Evolutionary conservation across 2,797 vertebrate genomes (phyloP), one percentile per base, ranked within the genome.

Genomic region (Leptatherina wallacei): DNA sequence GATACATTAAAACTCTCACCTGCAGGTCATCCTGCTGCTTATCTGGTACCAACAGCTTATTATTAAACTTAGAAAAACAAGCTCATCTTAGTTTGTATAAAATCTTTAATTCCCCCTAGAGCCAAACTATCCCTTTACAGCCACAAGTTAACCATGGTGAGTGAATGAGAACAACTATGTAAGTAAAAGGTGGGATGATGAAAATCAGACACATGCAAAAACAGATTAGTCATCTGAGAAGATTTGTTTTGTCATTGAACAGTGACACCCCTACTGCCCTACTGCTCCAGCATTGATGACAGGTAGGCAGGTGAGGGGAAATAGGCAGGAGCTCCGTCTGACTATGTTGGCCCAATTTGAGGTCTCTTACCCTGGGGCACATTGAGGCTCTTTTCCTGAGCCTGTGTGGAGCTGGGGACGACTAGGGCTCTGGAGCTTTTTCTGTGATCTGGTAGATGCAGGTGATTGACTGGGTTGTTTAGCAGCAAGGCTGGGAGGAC

Each of bases 391-490:
- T 98, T 96, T 95, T 97, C 96, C 86, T 95, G 94, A 75, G 94
- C 95, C 87, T 84, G 89, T 75, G 61, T 16, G 82, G 57, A 76
- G 94, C 94, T 93, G 94, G 95, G 94, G 93, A 94, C 91, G 84
- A 91, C 88, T 86, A 90, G 81, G 61, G 91, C 89, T 92, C 91
- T 93, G 12, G 86, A 92, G 90, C 93, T 94, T 92, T 94, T 92
- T 83, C 93, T 94, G 92, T 96, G 95, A 94, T 96, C 96, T 94
- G 96, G 95, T 91, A 97, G 95, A 87, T 97, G 95, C 88, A 97
- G 95, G 88, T 96, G 96, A 96, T 97, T 97, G 94, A 95, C 96
- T 38, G 97, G 97, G 91, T 96, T 98, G 96, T 96, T 97, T 95
- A 97, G 92, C 93, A 96, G 96, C 93, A 97, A 90, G 94, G 96